Evolutionary conservation across 2,113 vertebrate species (phyloP), one percentile per base, ranked within the genome.

Genomic region (Cisticola juncidis): DNA sequence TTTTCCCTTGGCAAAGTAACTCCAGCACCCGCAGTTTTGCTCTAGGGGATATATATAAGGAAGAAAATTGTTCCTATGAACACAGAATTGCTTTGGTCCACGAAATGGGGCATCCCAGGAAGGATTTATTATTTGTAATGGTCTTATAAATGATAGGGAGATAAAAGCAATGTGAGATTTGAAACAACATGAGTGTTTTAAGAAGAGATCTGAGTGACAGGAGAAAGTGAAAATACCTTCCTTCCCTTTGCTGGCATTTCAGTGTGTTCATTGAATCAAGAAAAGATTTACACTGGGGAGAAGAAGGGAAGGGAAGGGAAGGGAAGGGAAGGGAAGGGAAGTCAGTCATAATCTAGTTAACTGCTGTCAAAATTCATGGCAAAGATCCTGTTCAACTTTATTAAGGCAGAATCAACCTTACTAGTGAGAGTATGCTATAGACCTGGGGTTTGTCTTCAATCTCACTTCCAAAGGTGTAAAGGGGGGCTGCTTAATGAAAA

Each of bases 51-150:
- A 86, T 83, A 81, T 36, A 73, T 45, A 73, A 73, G 44, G 47
- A 88, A 86, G n/a, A 93, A 95, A 96, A 95, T 94, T 90, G 91
- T 71, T 85, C 76, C 48, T 90, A 51, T 51, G 72, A 92, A 86
- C 45, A 51, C 18, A 68, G 82, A 88, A 94, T 96, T 93, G 82
- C 91, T 95, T 92, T 93, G 51, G 92, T 66, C 76, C 51, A 28
- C 81, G 45, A 94, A 95, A 94, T 93, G 76, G 64, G 76, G 68
- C 86, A 92, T 86, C 80, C 82, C 21, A 58, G 94, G 86, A 93
- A 90, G 76, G 86, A 94, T 95, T 97, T 90, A 95, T 94, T 92
- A 73, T 92, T 95, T 92, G 76, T 93, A 97, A 88, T 92, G 86
- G 69, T 47, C 51, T 86, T 88, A 73, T 36, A 96, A 94, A 29